These are phyloP conservation scores for Gobio occitaniae DNA, from an alignment of 2,797 vertebrate species.

Conservation along the genomic window DNA sequence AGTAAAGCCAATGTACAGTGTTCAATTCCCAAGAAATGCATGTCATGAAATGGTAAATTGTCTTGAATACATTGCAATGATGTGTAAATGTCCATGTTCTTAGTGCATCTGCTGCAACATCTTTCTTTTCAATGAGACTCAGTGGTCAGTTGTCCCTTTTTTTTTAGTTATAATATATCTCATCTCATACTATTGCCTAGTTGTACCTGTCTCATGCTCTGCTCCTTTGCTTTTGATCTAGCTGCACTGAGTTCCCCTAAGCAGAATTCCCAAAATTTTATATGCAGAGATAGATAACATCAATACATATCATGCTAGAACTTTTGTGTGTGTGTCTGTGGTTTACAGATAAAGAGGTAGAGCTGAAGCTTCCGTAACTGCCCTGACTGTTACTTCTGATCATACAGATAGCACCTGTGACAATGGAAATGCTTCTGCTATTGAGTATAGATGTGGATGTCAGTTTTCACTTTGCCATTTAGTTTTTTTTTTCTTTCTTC, in stretches of 20 bases:
- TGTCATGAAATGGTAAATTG: not conserved
- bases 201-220: conserved; percentile 12
- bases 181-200: conserved; percentile 3
- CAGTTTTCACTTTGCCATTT: not conserved
- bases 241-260: conserved; percentile 19
- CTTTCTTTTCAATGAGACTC: not conserved
- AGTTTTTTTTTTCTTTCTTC: not conserved
- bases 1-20: not conserved
- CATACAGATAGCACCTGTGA: conserved; percentile 41
- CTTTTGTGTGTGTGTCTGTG: conserved; percentile 45
- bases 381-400: conserved; percentile 45
- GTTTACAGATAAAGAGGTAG: conserved; percentile 49
- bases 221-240: conserved; percentile 30
- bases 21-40: not conserved
- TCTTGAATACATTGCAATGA: not conserved
- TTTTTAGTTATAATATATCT: not conserved
- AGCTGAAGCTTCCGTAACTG: conserved; percentile 39
- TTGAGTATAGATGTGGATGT: not conserved
- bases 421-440: conserved; percentile 37
- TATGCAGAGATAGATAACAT: conserved; percentile 44
- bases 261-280: conserved; percentile 30
- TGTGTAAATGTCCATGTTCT: not conserved
- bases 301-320: conserved; percentile 44
- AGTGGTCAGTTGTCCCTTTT: not conserved
- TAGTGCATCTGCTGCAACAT: not conserved